A percentile compares a stretch with the other conserved stretches of the same genome.
These are phyloP conservation scores for Actias luna DNA, from an alignment of 2,888 invertebrate species.

Conservation along the genomic window DNA sequence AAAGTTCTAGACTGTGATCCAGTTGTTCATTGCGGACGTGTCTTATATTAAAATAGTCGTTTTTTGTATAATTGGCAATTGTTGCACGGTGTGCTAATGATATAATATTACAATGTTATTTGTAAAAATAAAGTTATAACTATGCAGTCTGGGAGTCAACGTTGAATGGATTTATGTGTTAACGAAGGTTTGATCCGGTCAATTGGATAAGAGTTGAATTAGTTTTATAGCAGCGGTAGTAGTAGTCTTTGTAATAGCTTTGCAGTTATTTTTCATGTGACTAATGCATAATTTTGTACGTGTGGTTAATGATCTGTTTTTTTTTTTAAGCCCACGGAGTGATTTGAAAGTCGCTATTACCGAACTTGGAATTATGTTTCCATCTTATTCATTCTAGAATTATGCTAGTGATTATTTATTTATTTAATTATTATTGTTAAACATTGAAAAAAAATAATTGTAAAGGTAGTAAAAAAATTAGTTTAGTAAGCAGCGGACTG, in stretches of 20 bases:
- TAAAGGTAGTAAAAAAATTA: no score
- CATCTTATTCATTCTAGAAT: no score
- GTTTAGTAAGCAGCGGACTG: no score
- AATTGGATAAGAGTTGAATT: slow-evolving; percentile 42
- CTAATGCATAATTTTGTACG: slow-evolving; percentile 40
- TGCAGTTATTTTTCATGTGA: slow-evolving; percentile 53
- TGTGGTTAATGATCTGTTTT: neutral
- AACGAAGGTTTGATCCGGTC: slow-evolving; percentile 45
- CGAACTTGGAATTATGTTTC: no score
- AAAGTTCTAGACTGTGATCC: slow-evolving; percentile 81
- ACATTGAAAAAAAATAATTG: no score
- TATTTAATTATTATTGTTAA: no score
- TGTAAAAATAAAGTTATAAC: slow-evolving; percentile 6
- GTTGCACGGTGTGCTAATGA: slow-evolving; percentile 39
- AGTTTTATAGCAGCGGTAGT: slow-evolving; percentile 50
- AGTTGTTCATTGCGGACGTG: slow-evolving; percentile 80
- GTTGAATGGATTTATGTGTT: slow-evolving; percentile 12
- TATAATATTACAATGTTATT: slow-evolving; percentile 5
- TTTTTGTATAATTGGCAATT: slow-evolving; percentile 75
- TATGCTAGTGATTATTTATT: no score
- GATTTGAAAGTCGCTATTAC: no score
- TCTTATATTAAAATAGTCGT: slow-evolving; percentile 82
- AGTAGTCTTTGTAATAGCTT: slow-evolving; percentile 71
- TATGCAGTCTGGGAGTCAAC: neutral
- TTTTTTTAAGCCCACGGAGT: no score